Evolutionary conservation across 2,888 invertebrate species (phyloP).

Genomic region (Lepetodrilus schrolli): DNA sequence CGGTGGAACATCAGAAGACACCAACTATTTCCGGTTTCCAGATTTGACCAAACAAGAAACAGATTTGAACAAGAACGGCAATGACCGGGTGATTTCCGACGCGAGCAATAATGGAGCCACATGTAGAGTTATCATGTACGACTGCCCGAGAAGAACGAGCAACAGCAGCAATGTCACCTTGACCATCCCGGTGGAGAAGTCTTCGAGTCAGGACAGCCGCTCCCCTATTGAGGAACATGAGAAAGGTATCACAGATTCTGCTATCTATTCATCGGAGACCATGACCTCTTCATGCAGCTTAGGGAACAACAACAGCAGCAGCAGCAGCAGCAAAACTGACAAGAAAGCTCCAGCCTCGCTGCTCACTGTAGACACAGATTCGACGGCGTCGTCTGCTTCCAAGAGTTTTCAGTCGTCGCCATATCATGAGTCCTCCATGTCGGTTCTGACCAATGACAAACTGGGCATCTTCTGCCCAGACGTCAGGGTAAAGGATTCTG

Average conservation of each 20-base stretch:
- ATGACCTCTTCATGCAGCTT: not conserved
- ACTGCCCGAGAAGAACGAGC: slow-evolving; percentile 29
- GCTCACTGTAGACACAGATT: slow-evolving; percentile 37
- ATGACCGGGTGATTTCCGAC: not conserved
- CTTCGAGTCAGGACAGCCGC: not conserved
- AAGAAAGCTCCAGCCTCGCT: not conserved
- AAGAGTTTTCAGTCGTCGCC: slow-evolving; percentile 37
- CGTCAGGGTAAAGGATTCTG: slow-evolving; percentile 53
- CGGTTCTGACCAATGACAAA: not conserved
- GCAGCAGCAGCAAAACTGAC: not conserved
- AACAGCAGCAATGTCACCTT: not conserved
- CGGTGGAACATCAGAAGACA: not conserved
- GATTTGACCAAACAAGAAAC: not conserved
- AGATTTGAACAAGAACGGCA: no score
- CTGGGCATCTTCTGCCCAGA: not conserved
- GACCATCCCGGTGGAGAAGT: not conserved
- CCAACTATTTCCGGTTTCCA: not conserved
- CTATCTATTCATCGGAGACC: slow-evolving; percentile 4
- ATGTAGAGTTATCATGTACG: slow-evolving; percentile 42
- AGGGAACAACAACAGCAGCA: no score
- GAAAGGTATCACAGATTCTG: not conserved
- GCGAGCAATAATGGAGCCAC: slow-evolving; percentile 1
- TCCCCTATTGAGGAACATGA: not conserved
- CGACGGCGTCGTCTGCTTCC: slow-evolving; percentile 37
- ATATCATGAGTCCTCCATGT: not conserved